Conservation (phyloP, 2,797 vertebrate species). For the Alfaro cultratus region DNA sequence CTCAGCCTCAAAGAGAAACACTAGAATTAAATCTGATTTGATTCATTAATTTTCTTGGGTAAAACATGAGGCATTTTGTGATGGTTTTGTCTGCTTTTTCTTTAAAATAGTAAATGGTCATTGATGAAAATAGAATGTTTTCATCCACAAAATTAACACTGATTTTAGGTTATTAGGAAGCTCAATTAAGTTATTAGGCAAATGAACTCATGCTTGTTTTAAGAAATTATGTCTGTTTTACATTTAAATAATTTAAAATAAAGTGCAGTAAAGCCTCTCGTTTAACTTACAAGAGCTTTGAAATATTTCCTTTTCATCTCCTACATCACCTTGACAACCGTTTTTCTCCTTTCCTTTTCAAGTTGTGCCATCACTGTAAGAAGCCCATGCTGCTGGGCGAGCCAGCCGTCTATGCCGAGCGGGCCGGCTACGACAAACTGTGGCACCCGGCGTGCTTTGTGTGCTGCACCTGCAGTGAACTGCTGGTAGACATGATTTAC, state of each 20-base stretch:
- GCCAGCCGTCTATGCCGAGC: constrained; percentile 93
- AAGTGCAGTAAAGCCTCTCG: background rate
- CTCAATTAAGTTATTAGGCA: background rate
- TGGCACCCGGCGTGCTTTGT: constrained; percentile 97
- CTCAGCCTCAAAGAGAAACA: background rate
- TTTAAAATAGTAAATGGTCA: background rate
- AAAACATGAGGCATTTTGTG: background rate
- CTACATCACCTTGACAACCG: background rate
- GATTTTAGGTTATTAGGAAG: background rate
- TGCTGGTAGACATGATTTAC: constrained; percentile 99
- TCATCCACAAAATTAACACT: background rate
- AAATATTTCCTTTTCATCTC: background rate
- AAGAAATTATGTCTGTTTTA: background rate
- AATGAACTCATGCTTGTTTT: background rate
- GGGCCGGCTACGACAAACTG: constrained; percentile 93
- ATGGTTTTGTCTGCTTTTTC: background rate
- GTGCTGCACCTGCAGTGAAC: constrained; percentile 90
- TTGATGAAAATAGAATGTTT: background rate
- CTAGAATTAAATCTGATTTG: background rate
- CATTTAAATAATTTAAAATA: background rate
- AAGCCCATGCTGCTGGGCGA: constrained; percentile 89
- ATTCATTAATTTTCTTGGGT: background rate
- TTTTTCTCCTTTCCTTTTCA: background rate
- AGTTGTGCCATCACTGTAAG: constrained; percentile 91
- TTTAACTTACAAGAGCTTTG: background rate